A percentile compares a stretch with the other conserved stretches of the same genome.
These are phyloP conservation scores for human DNA, from an alignment of 2,113 vertebrate species.

Conservation along the genomic window GRCh38 chr1:173972001-173972500, in stretches of 20 bases:
- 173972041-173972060: neutral
- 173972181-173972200: neutral
- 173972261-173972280: neutral
- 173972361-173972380: neutral
- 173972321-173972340: constrained; percentile 24
- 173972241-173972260: neutral
- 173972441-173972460: neutral
- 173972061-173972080: constrained; percentile 23
- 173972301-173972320: neutral
- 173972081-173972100: constrained; percentile 1
- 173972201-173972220: neutral
- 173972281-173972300: neutral
- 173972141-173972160: neutral
- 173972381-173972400: neutral
- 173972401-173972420: neutral
- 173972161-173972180: neutral
- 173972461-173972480: neutral
- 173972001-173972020: neutral
- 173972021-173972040: neutral
- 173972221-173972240: neutral
- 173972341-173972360: neutral
- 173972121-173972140: neutral
- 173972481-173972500: neutral
- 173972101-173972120: neutral
- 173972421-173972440: neutral